Evolutionary conservation across 2,797 vertebrate genomes (phyloP).

Genomic region (Rhynchotus rufescens): DNA sequence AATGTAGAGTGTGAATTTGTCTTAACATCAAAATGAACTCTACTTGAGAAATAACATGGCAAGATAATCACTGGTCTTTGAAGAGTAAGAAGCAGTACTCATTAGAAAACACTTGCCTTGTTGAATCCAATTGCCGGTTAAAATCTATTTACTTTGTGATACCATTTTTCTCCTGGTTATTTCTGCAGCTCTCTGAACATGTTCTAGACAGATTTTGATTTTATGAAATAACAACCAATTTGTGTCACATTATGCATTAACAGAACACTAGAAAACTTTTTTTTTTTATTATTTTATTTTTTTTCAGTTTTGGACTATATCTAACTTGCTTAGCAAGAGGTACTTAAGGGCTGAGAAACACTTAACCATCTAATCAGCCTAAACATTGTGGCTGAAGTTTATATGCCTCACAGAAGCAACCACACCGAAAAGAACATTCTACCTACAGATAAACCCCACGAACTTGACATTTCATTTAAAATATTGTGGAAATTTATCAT

Average conservation of each 20-base stretch:
- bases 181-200: not conserved
- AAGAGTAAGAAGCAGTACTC: not conserved
- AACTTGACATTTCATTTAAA: not conserved
- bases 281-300: not conserved
- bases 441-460: accelerated
- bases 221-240: not conserved
- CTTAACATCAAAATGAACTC: constrained; percentile 1
- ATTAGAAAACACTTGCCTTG: not conserved
- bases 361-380: not conserved
- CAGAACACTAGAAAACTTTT: not conserved
- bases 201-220: not conserved
- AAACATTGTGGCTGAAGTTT: not conserved
- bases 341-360: not conserved
- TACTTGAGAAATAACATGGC: not conserved
- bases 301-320: not conserved
- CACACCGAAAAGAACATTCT: not conserved
- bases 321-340: not conserved
- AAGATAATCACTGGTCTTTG: constrained; percentile 12
- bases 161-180: not conserved
- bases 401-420: not conserved
- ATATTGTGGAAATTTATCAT: not conserved
- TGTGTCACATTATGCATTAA: not conserved
- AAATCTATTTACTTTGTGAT: not conserved
- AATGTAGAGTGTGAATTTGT: not conserved
- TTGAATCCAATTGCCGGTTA: constrained; percentile 11